Evolutionary conservation across 2,888 invertebrate species (phyloP).

Genomic region (Sphinx pinastri): DNA sequence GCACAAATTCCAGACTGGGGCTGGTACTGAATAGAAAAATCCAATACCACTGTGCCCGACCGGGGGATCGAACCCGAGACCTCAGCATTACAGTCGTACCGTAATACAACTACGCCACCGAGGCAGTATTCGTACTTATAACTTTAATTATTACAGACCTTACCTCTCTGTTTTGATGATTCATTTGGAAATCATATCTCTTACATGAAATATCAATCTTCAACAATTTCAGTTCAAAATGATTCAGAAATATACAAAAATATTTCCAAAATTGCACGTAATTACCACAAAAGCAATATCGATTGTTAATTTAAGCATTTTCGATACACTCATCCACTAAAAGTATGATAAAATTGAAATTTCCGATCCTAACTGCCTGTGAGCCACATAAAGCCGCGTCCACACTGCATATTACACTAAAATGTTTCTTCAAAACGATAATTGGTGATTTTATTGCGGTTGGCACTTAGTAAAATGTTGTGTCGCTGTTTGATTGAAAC

Average conservation of each 20-base stretch:
- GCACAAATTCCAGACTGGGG: no score
- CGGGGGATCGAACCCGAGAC: no score
- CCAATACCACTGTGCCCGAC: no score
- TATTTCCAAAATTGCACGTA: background rate
- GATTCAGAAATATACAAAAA: background rate
- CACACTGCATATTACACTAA: conserved; percentile 18
- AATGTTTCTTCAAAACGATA: conserved; percentile 27
- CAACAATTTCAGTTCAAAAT: background rate
- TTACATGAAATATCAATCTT: background rate
- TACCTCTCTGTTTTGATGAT: no score
- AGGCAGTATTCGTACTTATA: no score
- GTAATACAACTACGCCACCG: no score
- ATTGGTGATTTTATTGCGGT: conserved; percentile 27
- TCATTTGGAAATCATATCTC: no score
- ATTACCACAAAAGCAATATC: conserved; percentile 17
- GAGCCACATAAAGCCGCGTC: conserved; percentile 10
- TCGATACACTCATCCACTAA: conserved; percentile 1
- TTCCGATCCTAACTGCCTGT: conserved; percentile 5
- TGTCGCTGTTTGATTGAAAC: conserved; percentile 2
- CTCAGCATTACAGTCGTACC: no score
- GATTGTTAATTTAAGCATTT: conserved; percentile 3
- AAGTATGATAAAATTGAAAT: conserved; percentile 15
- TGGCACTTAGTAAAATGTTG: conserved; percentile 20
- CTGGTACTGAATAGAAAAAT: no score
- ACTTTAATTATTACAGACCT: no score